Conservation (phyloP, 2,797 vertebrate species). For the Clarias pachynema region DNA sequence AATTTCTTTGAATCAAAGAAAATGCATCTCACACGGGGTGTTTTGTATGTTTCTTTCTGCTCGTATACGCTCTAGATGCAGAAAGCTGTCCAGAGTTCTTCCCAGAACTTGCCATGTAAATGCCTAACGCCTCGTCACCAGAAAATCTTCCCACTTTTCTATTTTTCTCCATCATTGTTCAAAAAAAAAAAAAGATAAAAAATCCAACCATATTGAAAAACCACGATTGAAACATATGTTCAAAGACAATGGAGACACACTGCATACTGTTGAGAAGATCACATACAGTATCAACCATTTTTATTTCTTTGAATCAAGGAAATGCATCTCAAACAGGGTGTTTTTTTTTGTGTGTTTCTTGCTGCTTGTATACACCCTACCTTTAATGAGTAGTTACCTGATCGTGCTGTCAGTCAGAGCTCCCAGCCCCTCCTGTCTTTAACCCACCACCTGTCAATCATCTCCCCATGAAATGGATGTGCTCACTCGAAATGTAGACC, state of each 20-base stretch:
- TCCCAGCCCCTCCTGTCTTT: slow-evolving; percentile 14
- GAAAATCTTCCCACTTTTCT: too few relatives aligned
- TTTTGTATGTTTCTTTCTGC: slow-evolving; percentile 5
- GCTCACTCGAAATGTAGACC: slow-evolving; percentile 33
- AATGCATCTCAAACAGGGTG: not conserved
- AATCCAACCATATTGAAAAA: not conserved
- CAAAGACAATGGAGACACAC: not conserved
- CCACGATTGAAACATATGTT: not conserved
- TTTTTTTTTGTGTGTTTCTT: not conserved
- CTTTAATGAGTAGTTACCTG: slow-evolving; percentile 46
- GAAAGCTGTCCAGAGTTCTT: too few relatives aligned
- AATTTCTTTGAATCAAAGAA: not conserved
- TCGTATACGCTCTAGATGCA: slow-evolving; percentile 11
- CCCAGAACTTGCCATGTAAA: too few relatives aligned
- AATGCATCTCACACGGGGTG: not conserved
- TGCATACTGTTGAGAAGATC: not conserved
- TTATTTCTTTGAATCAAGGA: not conserved
- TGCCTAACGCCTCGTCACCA: too few relatives aligned
- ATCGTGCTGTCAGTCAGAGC: slow-evolving; percentile 45
- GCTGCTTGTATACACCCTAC: slow-evolving; percentile 23
- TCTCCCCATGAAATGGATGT: slow-evolving; percentile 39
- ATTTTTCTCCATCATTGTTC: too few relatives aligned
- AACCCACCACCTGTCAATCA: slow-evolving; percentile 48
- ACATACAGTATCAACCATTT: not conserved
- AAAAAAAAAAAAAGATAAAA: not conserved